phyloP scores from a whole-genome alignment of 2,888 invertebrate genomes.

The Callinectes sapidus region DNA sequence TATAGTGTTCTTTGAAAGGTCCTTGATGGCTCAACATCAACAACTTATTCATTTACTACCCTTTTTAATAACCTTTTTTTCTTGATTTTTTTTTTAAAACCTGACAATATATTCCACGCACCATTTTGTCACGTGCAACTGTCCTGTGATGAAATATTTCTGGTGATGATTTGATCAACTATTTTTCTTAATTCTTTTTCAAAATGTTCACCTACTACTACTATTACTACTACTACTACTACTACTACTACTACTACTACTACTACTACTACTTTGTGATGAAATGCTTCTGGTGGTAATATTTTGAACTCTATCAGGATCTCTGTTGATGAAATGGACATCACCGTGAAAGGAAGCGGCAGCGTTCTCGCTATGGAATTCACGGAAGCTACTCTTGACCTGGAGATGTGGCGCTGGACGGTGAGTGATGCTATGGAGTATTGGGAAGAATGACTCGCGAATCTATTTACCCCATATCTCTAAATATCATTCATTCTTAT shows the following conservation, averaged over 20 bases:
- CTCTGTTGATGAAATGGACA: slow-evolving; percentile 17
- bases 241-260: too few species aligned
- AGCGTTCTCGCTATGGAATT: neutral
- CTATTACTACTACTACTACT: too few species aligned
- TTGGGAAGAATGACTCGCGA: neutral
- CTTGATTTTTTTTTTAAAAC: neutral
- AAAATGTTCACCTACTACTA: too few species aligned
- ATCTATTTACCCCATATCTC: neutral
- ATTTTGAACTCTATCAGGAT: neutral
- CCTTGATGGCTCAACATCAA: too few species aligned
- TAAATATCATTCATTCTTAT: neutral
- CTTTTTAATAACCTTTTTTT: neutral
- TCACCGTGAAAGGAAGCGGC: neutral
- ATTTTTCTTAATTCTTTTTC: too few species aligned
- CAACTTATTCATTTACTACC: neutral
- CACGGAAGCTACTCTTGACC: neutral
- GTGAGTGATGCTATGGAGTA: neutral
- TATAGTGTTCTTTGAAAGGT: too few species aligned
- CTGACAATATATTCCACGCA: neutral
- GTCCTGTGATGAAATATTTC: neutral
- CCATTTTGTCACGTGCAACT: neutral
- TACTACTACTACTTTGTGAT: too few species aligned
- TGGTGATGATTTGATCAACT: too few species aligned
- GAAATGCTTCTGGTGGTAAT: neutral
- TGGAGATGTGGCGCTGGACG: slow-evolving; percentile 32